Evolutionary conservation across 2,113 vertebrate genomes (phyloP), one percentile per base, ranked within the genome.

Genomic region (Pontoporia blainvillei): DNA sequence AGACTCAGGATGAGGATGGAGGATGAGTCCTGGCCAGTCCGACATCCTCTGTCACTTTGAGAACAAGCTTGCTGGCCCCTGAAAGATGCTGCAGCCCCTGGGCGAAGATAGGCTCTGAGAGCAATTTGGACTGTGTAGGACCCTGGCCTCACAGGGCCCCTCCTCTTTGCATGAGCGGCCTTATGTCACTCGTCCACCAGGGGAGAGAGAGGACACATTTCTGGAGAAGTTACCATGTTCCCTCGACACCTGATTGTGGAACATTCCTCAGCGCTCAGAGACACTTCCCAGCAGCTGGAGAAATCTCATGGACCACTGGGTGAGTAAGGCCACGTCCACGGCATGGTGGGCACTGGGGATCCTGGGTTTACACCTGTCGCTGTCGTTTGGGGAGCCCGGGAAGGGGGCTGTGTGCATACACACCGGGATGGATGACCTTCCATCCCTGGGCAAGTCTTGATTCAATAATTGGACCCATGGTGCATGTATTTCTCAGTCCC

Each of bases 401-500:
- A 4, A 4, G 2, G 21, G 12, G 61, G 15, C 0, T 79, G 13
- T 10, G 31, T 18, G 54, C 5, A 17, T 7, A n/a, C 2, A 0
- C 4, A 20, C 23, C 0, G 5, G 23, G 8, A 13, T 29, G 34
- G 36, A 31, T 1, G 36, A 44, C 8, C 15, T 44, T 54, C 14
- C 13, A 0, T 15, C 31, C 36, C 5, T 3, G 2, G 12, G 23
- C 17, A 31, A 41, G n/a, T 11, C 5, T 14, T 4, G 34, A 54
- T 17, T 62, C 21, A 5, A 3, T 41, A 8, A 4, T 39, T 11
- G 54, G n/a, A 15, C 41, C 29, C 20, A 7, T 0, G 12, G n/a
- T 2, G 3, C 0, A 0, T 20, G 17, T 1, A 6, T 57, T 57
- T 17, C 3, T 31, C 31, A 1, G 5, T 89, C 8, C n/a, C 66